These are phyloP conservation scores for Onychorhynchus coronatus DNA, from an alignment of 2,113 vertebrate species.

Conservation along the genomic window DNA sequence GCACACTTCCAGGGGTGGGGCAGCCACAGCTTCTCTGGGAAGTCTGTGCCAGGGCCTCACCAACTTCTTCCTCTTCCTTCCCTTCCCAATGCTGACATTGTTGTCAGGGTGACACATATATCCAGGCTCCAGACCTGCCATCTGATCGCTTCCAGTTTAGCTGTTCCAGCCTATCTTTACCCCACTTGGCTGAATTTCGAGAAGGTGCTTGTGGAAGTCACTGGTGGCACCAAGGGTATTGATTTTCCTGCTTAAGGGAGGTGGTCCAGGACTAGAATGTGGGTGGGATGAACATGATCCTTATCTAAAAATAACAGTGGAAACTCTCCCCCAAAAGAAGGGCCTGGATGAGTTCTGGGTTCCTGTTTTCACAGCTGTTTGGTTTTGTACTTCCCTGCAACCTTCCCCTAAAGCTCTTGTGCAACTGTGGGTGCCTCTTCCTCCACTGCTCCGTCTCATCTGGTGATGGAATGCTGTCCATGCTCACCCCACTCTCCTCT, in stretches of 20 bases:
- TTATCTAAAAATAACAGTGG: background rate
- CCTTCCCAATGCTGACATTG: rapidly evolving
- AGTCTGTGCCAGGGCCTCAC: background rate
- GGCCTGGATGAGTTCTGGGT: background rate
- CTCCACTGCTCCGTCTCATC: rapidly evolving
- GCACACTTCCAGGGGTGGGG: no score
- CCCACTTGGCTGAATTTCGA: background rate
- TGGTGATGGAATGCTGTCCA: rapidly evolving
- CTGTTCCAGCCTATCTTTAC: background rate
- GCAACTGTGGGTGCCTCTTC: rapidly evolving
- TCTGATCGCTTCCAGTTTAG: background rate
- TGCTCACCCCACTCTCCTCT: background rate
- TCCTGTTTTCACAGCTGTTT: background rate
- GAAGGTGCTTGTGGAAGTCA: background rate
- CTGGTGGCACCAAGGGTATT: rapidly evolving
- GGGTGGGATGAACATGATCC: background rate
- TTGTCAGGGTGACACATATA: background rate
- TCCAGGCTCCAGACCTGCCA: background rate
- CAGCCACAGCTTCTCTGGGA: background rate
- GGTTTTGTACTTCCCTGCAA: background rate
- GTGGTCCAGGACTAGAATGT: rapidly evolving
- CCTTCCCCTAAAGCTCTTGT: background rate
- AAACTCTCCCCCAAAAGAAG: background rate
- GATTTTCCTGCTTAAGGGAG: background rate
- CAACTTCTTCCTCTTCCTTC: background rate